These are phyloP conservation scores for Lithophane leautieri DNA, from an alignment of 2,888 invertebrate species.

Conservation along the genomic window DNA sequence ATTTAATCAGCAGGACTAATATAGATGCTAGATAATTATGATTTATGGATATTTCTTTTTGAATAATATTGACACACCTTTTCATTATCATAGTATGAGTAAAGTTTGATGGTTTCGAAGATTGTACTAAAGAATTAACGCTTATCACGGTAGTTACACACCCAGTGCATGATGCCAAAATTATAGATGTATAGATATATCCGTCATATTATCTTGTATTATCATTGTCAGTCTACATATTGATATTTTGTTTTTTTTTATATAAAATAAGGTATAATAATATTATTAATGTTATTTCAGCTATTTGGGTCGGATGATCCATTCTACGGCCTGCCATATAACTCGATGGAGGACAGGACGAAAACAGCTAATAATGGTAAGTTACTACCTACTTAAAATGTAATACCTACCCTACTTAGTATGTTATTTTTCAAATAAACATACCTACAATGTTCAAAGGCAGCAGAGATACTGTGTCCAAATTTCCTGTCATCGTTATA, in stretches of 20 bases:
- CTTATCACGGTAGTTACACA: conserved; percentile 20
- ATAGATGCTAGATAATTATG: conserved; percentile 63
- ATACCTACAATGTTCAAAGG: conserved; percentile 24
- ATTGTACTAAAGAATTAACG: conserved; percentile 16
- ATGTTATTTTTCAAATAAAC: conserved; percentile 23
- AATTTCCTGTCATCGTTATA: conserved; percentile 27
- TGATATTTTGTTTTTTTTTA: conserved; percentile 24
- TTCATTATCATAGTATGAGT: conserved; percentile 28
- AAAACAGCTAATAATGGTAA: conserved; percentile 83
- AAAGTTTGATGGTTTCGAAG: conserved; percentile 36
- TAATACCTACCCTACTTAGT: background rate
- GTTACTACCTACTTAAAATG: conserved; percentile 56
- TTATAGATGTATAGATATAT: conserved; percentile 38
- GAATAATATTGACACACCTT: conserved; percentile 17
- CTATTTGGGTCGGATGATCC: conserved; percentile 88
- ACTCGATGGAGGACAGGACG: conserved; percentile 80
- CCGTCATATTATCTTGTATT: conserved; percentile 58
- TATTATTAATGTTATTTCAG: conserved; percentile 75
- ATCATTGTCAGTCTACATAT: conserved; percentile 45
- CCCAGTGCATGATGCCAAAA: conserved; percentile 12
- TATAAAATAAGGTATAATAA: conserved; percentile 18
- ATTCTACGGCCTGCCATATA: conserved; percentile 87
- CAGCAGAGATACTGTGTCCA: conserved; percentile 27
- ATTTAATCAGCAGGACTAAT: conserved; percentile 64
- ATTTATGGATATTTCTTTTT: conserved; percentile 54